phyloP scores from a whole-genome alignment of 2,888 invertebrate species.

The Neuroscelio doddi region DNA sequence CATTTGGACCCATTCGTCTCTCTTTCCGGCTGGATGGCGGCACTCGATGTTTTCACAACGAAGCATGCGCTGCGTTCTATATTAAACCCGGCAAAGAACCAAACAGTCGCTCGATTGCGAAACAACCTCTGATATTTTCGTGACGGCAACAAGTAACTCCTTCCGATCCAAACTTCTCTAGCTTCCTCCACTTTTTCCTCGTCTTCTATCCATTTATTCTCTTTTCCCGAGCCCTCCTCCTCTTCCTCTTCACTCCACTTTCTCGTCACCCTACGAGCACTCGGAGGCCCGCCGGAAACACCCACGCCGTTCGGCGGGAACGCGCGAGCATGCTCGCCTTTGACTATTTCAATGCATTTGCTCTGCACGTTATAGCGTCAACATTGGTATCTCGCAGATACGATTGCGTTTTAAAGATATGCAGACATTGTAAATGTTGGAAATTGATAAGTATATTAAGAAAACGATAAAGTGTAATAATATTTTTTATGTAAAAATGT shows the following conservation, averaged over 20 bases:
- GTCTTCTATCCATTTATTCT: slow-evolving; percentile 15
- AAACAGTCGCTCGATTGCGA: slow-evolving; percentile 67
- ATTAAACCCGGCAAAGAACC: slow-evolving; percentile 66
- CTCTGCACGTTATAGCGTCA: no score
- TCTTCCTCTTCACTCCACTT: slow-evolving; percentile 38
- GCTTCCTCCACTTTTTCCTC: slow-evolving; percentile 20
- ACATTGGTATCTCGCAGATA: no score
- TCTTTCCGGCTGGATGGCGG: slow-evolving; percentile 19
- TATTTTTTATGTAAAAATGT: no score
- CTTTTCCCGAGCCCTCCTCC: slow-evolving; percentile 3
- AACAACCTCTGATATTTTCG: slow-evolving; percentile 69
- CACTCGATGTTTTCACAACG: slow-evolving; percentile 27
- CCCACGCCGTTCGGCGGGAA: slow-evolving; percentile 32
- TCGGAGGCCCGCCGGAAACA: slow-evolving; percentile 31
- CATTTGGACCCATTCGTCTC: slow-evolving; percentile 7
- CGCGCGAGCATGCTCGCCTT: slow-evolving; percentile 25
- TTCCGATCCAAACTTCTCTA: slow-evolving; percentile 63
- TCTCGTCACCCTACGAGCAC: slow-evolving; percentile 6
- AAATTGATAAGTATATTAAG: no score
- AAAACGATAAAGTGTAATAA: no score
- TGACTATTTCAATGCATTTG: slow-evolving; percentile 27
- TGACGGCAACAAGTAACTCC: slow-evolving; percentile 69
- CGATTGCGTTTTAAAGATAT: no score
- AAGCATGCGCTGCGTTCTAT: slow-evolving; percentile 57
- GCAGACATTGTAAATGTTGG: no score